Evolutionary conservation across 2,888 invertebrate species (phyloP).

Genomic region (Brachylomia viminalis): DNA sequence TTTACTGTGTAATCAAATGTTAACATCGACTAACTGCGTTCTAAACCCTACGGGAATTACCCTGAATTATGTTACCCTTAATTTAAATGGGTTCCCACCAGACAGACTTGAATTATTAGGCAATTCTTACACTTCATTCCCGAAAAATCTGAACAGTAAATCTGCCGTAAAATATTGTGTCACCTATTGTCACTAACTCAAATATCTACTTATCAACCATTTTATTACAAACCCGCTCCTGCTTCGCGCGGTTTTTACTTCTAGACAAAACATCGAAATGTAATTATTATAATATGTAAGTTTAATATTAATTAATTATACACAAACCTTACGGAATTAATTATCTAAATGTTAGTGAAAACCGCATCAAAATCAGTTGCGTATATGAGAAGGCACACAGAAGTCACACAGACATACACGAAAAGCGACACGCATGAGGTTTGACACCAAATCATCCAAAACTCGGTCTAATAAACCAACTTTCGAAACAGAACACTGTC

Average conservation of each 20-base stretch:
- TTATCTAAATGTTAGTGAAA: not conserved
- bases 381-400: not conserved
- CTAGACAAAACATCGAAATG: not conserved
- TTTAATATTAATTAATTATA: not conserved
- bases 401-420: not conserved
- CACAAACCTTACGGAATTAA: not conserved
- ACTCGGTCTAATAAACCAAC: not conserved
- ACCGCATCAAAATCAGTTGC: not conserved
- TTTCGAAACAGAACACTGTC: not conserved
- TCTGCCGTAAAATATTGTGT: not conserved
- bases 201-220: not conserved
- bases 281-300: not conserved
- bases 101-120: slow-evolving; percentile 31
- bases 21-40: slow-evolving; percentile 25
- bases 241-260: too few species aligned
- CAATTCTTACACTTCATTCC: not conserved
- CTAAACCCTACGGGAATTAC: slow-evolving; percentile 26
- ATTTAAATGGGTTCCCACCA: slow-evolving; percentile 33
- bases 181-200: not conserved
- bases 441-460: not conserved
- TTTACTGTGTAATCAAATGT: slow-evolving; percentile 29
- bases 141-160: slow-evolving; percentile 3
- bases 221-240: not conserved
- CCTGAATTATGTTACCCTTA: slow-evolving; percentile 35
- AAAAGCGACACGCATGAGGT: not conserved